Percentiles rank a stretch among this genome's conserved stretches.
These are phyloP conservation scores for Hyphantria cunea DNA, from an alignment of 1,140 invertebrate species.

Conservation along the genomic window DNA sequence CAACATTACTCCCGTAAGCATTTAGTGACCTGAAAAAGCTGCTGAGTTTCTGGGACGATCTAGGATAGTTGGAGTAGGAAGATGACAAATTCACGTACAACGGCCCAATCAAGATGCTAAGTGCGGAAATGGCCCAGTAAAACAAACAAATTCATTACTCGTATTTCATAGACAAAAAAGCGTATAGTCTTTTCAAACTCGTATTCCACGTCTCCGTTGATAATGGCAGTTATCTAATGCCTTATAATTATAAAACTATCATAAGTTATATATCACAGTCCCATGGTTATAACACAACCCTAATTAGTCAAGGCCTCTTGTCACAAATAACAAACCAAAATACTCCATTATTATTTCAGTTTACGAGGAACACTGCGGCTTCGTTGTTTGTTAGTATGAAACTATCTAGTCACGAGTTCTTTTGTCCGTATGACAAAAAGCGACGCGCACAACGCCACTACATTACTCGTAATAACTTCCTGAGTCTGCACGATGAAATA, in stretches of 20 bases:
- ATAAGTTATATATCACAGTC: slow-evolving; percentile 16
- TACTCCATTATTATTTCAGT: slow-evolving; percentile 23
- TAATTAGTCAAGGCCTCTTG: slow-evolving; percentile 21
- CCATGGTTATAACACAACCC: slow-evolving; percentile 21
- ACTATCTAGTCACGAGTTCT: slow-evolving; percentile 37
- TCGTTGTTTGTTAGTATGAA: slow-evolving; percentile 37
- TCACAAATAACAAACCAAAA: slow-evolving; percentile 24
- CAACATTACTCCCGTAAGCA: too few species aligned
- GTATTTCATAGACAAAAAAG: too few species aligned
- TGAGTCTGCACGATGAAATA: slow-evolving; percentile 41
- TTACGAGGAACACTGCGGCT: slow-evolving; percentile 9
- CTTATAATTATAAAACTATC: slow-evolving; percentile 7
- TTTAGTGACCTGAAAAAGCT: too few species aligned
- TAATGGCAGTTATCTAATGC: too few species aligned
- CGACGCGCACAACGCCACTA: slow-evolving; percentile 42
- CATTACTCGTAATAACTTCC: slow-evolving; percentile 55
- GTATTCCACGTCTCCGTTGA: too few species aligned
- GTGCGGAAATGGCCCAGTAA: too few species aligned
- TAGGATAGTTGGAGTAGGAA: too few species aligned
- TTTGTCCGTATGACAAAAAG: slow-evolving; percentile 50
- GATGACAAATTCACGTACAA: too few species aligned
- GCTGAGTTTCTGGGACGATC: too few species aligned
- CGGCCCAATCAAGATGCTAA: too few species aligned
- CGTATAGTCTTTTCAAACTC: neutral
- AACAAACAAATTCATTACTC: too few species aligned